Conservation (phyloP, 2,113 vertebrate species). For the Myrmecobius fasciatus region DNA sequence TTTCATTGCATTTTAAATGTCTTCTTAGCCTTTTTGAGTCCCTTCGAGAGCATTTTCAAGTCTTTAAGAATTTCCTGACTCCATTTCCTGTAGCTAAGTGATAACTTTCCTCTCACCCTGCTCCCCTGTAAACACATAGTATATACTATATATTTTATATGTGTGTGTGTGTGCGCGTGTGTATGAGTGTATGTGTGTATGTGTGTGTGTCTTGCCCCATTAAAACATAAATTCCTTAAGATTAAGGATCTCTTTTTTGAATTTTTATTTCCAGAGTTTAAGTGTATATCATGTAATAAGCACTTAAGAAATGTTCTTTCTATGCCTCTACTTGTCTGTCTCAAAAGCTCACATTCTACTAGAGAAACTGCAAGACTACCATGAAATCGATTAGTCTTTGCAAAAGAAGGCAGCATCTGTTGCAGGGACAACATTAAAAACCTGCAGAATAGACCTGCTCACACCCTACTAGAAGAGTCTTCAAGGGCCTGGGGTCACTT, state of each 20-base stretch:
- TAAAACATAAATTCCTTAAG: background rate
- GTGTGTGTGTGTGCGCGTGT: too few relatives aligned
- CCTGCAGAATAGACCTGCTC: background rate
- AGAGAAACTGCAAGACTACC: background rate
- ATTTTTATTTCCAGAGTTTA: background rate
- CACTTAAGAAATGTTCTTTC: background rate
- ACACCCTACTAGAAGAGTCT: background rate
- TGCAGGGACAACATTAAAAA: background rate
- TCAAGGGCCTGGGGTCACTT: background rate
- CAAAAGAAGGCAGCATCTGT: background rate
- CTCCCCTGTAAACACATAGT: background rate
- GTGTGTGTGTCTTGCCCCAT: background rate
- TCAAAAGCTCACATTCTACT: background rate
- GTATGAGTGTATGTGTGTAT: too few relatives aligned
- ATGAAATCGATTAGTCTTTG: background rate
- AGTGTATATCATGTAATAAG: background rate
- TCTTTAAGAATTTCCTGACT: conserved; percentile 27
- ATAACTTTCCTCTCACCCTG: background rate
- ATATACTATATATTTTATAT: too few relatives aligned
- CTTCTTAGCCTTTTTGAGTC: conserved; percentile 33
- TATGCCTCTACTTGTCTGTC: background rate
- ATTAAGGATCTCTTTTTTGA: background rate
- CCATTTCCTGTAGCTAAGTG: background rate
- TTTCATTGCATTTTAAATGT: conserved; percentile 30
- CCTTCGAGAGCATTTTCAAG: background rate